Base-by-base conservation (phyloP, 2,888 invertebrate genomes). In the Nymphalis polychloros region DNA sequence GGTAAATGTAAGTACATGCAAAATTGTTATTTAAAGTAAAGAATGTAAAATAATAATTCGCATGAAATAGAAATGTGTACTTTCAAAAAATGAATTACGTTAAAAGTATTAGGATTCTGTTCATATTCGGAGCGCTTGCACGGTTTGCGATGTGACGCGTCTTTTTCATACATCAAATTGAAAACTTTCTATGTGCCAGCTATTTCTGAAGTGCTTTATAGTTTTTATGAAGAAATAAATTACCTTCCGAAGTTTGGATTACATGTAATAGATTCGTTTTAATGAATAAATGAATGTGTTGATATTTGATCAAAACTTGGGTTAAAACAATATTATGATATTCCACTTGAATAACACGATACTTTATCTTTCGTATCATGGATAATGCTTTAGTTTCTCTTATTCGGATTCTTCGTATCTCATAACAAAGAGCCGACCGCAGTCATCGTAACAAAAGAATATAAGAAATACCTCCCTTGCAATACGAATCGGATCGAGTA, bases 401-500 rank as follows among this genome's bases (percentile, higher is more conserved):
- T 87, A 85, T 86, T 85, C 86, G 81, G 81, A 83, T 84, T 84
- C 81, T 81, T 80, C 79, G 67, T 84, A 86, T 88, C 87, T 84
- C 84, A 87, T 83, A 89, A 89, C 89, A 89, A 89, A 89, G 85
- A 85, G 81, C 83, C 84, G 85, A 78, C 85, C 85, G 84, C 82
- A 79, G 81, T 79, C 83, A 83, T 85, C 79, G 80, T 81, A 82
- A 91, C 90, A 91, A 91, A 91, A 86, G 89, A 89, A 89, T 88
- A 88, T 89, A 86, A 88, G 86, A 87, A 89, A 89, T 90, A 89
- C 88, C 85, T 85, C 80, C 84, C 81, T 81, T 81, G 84, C 86
- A 87, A 87, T 87, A 82, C 80, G 84, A 82, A 86, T 84, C 85
- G 86, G 81, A 85, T 87, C 83, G 84, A 82, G 83, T 85, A 68